These are phyloP conservation scores for Copsychus sechellarum DNA, from an alignment of 2,113 vertebrate genomes.

Conservation along the genomic window DNA sequence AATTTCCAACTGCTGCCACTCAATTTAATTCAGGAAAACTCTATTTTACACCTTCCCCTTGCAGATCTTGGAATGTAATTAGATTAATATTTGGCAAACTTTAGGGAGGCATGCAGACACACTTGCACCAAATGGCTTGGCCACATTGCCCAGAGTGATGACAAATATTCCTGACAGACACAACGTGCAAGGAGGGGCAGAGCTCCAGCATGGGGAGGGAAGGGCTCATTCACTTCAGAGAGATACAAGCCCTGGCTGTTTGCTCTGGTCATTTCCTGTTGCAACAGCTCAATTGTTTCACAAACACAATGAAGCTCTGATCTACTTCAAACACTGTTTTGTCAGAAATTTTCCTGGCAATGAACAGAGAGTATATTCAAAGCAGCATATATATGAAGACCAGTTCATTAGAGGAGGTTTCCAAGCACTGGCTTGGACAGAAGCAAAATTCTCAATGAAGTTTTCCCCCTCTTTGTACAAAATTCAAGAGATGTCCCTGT, in stretches of 20 bases:
- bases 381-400: neutral
- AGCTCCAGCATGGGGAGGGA: neutral
- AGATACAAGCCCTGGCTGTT: neutral
- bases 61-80: neutral
- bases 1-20: neutral
- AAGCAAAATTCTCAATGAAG: neutral
- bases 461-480: neutral
- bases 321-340: slow-evolving; percentile 38
- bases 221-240: neutral
- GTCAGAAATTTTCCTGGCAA: slow-evolving; percentile 37
- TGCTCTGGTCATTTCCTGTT: slow-evolving; percentile 43
- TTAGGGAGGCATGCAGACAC: neutral
- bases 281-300: slow-evolving; percentile 44
- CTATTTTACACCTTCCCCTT: neutral
- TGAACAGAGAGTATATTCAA: neutral
- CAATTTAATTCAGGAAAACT: neutral
- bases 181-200: neutral
- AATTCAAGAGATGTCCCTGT: neutral
- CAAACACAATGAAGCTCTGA: slow-evolving; percentile 54
- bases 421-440: neutral
- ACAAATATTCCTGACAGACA: neutral
- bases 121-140: neutral
- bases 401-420: neutral
- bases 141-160: neutral
- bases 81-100: neutral